Conservation (phyloP, 2,797 vertebrate species). For the Chloroceryle amazona region DNA sequence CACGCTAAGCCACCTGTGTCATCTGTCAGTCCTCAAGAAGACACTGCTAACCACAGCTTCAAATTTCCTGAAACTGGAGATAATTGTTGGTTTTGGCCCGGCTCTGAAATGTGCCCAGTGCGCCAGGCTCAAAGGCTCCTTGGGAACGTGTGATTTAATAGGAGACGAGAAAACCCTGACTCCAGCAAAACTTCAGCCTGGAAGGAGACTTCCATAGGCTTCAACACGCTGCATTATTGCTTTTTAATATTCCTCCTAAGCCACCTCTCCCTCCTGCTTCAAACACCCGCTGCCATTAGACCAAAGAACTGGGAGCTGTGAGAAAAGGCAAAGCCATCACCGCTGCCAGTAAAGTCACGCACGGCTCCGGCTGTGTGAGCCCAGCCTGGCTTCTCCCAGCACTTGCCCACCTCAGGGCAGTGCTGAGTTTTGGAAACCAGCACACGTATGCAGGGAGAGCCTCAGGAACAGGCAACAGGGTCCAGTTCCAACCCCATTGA, state of each 20-base stretch:
- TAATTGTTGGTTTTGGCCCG: conserved; percentile 47
- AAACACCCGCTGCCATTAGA: fast-evolving
- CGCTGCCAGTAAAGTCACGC: background rate
- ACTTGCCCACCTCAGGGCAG: background rate
- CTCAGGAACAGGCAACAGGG: fast-evolving
- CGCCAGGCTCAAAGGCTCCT: background rate
- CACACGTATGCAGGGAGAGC: fast-evolving
- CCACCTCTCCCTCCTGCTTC: background rate
- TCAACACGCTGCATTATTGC: background rate
- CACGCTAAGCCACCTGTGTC: background rate
- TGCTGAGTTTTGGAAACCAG: background rate
- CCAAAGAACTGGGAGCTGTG: background rate
- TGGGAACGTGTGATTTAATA: background rate
- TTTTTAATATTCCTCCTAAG: background rate
- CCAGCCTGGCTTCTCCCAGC: background rate
- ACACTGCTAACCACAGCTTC: conserved; percentile 12
- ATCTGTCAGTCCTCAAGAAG: conserved; percentile 24
- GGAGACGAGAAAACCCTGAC: background rate
- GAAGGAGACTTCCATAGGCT: background rate
- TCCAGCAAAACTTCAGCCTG: background rate
- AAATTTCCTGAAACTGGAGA: conserved; percentile 58
- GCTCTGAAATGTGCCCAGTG: background rate
- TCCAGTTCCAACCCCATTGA: fast-evolving
- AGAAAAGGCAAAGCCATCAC: background rate
- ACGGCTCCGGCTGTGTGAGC: fast-evolving